phyloP scores from a whole-genome alignment of 2,888 invertebrate species.

The Chymomyza procnemis region DNA sequence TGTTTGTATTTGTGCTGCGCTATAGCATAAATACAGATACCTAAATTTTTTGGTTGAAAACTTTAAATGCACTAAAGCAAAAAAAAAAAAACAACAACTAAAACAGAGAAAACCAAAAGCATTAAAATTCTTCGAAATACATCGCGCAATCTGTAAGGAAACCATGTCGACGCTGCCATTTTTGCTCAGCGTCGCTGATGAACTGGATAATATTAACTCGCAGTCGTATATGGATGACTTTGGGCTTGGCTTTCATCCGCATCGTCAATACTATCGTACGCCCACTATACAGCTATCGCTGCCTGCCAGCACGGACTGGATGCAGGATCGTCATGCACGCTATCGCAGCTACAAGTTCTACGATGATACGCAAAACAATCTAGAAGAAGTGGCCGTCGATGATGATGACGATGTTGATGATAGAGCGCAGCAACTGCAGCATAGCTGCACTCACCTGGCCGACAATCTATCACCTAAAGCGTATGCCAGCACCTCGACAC shows the following conservation, averaged over 20 bases:
- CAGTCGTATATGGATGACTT: conserved; percentile 78
- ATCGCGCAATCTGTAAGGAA: conserved; percentile 43
- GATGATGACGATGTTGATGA: conserved; percentile 36
- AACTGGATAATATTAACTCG: conserved; percentile 77
- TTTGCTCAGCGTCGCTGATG: conserved; percentile 77
- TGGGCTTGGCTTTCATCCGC: conserved; percentile 77
- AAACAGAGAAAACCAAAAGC: neutral
- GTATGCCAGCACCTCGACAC: neutral
- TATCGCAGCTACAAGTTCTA: conserved; percentile 71
- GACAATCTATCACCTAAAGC: neutral
- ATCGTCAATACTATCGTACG: conserved; percentile 76
- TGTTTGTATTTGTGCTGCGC: conserved; percentile 17
- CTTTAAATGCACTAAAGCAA: neutral
- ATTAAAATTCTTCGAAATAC: conserved; percentile 19
- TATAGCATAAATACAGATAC: conserved; percentile 67
- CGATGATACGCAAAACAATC: conserved; percentile 72
- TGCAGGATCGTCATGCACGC: conserved; percentile 68
- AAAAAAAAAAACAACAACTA: neutral
- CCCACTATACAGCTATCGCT: conserved; percentile 77
- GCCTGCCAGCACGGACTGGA: conserved; percentile 77
- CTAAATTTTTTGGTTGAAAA: conserved; percentile 24
- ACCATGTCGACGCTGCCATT: conserved; percentile 78
- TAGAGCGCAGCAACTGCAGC: conserved; percentile 9
- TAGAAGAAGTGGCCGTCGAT: conserved; percentile 56
- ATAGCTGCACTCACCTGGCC: neutral